Base-by-base conservation (phyloP, 2,888 invertebrate genomes). In the Stenichneumon culpator region DNA sequence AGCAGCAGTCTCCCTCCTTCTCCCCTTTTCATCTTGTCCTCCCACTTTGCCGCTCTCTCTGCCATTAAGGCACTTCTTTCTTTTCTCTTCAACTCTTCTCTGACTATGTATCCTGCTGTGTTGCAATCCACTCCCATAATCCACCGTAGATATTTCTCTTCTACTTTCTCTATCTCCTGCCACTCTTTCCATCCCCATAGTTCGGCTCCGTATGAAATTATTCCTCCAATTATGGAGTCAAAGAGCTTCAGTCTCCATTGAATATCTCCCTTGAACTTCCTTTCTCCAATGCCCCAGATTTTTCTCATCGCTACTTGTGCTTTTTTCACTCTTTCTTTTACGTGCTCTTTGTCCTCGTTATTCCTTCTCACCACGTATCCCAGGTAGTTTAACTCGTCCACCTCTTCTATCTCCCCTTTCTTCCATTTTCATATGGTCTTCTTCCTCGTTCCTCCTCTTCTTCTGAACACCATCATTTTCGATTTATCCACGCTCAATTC, bases 251-350 rank as follows among this genome's bases (percentile, higher is more conserved):
- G 47, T 28, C 79, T 82, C 39, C 65, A 78, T 28, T 9, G 16
- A 14, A 52, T 52, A n/a, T 84, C 73, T 3, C 47, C 67, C 16
- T 54, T 72, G 32, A 82, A 81, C 47, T 69, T 81, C 22, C 67
- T 77, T 16, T 84, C 70, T 11, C 79, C 82, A 9, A 83, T 75
- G 14, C 86, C 80, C 73, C 82, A 75, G 4, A 60, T 72, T 32
- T 65, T 54, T 63, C 57, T 60, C 75, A 83, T 79, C 3, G 60
- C 83, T 6, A 54, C 68, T 6, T 36, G 44, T 11, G 75, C 80
- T 68, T 83, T 86, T 28, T 54, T 54, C 19, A 70, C 63, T 25
- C 50, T 77, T 9, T 81, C 78, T n/a, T 39, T 77, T 0, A 79
- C 68, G 11, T 82, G 82, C 9, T 36, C 57, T 28, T 60, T 52